Percentiles rank a stretch among this genome's conserved stretches.
phyloP scores from a whole-genome alignment of 2,888 invertebrate species.

The Tenthredo mesomela region DNA sequence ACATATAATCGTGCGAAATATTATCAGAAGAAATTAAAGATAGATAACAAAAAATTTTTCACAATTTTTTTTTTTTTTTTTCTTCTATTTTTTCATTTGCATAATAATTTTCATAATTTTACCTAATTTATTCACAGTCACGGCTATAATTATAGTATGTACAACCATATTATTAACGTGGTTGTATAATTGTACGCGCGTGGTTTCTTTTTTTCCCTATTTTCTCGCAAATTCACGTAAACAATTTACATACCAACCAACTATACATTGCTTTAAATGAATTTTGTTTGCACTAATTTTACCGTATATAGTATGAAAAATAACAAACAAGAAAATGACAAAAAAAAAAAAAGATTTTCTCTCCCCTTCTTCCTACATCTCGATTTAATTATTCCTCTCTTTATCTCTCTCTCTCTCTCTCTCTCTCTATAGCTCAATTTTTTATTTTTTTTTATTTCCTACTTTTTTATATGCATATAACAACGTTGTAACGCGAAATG shows the following conservation, averaged over 20 bases:
- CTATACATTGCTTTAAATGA: not conserved
- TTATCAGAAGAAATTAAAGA: not conserved
- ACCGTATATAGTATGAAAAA: not conserved
- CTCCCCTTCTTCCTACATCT: not conserved
- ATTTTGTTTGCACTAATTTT: not conserved
- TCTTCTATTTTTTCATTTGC: not conserved
- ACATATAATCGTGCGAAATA: not conserved
- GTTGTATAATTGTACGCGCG: not conserved
- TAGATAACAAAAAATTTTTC: not conserved
- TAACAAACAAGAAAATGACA: not conserved
- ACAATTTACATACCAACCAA: not conserved
- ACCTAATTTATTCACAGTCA: conserved; percentile 18
- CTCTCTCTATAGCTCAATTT: too few species aligned
- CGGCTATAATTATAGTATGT: not conserved
- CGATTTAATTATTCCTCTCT: not conserved
- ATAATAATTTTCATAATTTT: not conserved
- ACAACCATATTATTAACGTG: not conserved
- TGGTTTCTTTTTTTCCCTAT: not conserved
- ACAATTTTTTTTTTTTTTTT: not conserved
- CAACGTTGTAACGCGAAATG: conserved; percentile 41
- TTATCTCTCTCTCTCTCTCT: too few species aligned
- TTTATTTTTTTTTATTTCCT: not conserved
- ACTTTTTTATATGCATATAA: not conserved
- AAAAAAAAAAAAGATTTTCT: not conserved
- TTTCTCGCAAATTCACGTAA: not conserved